These are phyloP conservation scores for Dromaius novaehollandiae DNA, from an alignment of 2,113 vertebrate genomes.

Conservation along the genomic window DNA sequence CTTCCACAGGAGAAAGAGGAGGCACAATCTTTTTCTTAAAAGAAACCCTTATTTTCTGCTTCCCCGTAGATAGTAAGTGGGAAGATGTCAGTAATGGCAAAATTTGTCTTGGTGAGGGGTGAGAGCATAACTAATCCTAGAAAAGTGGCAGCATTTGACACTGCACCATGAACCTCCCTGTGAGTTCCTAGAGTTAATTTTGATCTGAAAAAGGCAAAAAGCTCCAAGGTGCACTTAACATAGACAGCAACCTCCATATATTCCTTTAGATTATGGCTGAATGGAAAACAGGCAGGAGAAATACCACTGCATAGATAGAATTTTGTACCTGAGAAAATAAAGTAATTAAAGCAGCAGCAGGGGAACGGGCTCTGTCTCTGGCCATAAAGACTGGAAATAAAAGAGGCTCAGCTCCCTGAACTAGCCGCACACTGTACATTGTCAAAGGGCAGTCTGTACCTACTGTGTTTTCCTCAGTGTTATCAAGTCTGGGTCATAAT, in stretches of 20 bases:
- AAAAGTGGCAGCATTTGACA: background rate
- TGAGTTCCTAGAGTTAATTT: background rate
- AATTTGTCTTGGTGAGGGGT: background rate
- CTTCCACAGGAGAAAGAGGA: background rate
- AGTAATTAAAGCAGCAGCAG: background rate
- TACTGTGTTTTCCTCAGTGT: background rate
- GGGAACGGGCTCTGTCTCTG: background rate
- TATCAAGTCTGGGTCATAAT: background rate
- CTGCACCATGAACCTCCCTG: background rate
- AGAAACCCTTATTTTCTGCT: background rate
- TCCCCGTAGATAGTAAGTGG: background rate
- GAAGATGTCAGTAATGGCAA: background rate
- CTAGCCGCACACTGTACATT: background rate
- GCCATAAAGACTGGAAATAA: background rate
- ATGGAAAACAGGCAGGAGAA: background rate
- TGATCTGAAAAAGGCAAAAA: background rate
- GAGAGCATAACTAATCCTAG: background rate
- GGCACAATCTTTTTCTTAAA: accelerated
- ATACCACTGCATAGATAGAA: background rate
- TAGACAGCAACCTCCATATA: background rate
- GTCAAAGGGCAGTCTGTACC: background rate
- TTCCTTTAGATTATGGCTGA: background rate
- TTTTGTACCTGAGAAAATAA: background rate
- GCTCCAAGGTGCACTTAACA: background rate
- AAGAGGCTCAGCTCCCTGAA: background rate